Percentiles rank a stretch among this genome's conserved stretches.
phyloP scores from a whole-genome alignment of 2,113 vertebrate species.

The Nestor notabilis region DNA sequence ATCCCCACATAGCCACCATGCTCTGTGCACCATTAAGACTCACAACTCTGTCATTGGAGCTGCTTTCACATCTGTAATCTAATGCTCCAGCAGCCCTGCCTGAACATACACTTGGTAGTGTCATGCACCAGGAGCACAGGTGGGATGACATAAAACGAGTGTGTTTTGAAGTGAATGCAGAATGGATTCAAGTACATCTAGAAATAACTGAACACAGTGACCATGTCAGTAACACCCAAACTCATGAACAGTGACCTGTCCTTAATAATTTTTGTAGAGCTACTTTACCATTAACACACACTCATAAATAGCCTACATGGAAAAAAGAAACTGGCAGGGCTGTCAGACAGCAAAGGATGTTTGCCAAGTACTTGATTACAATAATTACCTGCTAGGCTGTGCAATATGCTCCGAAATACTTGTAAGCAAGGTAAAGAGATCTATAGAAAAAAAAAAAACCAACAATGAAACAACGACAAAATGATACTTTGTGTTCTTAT shows the following conservation, averaged over 20 bases:
- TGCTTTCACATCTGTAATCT: neutral
- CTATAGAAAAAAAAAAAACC: neutral
- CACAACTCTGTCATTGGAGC: neutral
- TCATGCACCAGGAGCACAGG: neutral
- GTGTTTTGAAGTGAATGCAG: neutral
- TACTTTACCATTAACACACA: conserved; percentile 27
- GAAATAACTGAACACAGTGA: neutral
- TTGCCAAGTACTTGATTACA: neutral
- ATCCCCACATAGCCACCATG: neutral
- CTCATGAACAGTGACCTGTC: neutral
- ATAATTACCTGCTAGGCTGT: neutral
- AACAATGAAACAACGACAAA: neutral
- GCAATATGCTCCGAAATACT: neutral
- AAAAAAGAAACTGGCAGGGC: conserved; percentile 23
- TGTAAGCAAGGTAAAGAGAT: neutral
- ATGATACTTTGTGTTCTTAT: neutral
- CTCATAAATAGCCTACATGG: neutral
- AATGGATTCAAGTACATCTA: neutral
- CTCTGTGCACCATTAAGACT: neutral
- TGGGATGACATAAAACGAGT: neutral
- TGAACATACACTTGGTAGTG: neutral
- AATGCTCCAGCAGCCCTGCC: neutral
- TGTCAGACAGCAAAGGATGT: neutral
- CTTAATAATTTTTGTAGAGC: conserved; percentile 26
- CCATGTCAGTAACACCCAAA: neutral